A percentile compares a stretch with the other conserved stretches of the same genome.
Evolutionary conservation across 2,797 vertebrate genomes (phyloP).

Genomic region (Enteromius argenteus): DNA sequence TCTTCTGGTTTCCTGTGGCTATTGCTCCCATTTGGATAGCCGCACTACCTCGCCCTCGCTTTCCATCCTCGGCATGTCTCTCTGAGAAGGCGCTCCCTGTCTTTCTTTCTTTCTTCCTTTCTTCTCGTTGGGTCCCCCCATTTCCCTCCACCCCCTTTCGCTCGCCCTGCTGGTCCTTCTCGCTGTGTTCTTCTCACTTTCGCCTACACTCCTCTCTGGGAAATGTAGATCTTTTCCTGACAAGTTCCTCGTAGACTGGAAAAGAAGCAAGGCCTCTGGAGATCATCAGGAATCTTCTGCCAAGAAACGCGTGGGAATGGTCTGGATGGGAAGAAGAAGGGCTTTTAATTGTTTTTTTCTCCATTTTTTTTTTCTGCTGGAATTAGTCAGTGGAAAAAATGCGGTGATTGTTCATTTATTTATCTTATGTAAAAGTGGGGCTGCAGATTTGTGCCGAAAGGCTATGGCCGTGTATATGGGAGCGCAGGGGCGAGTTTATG

Average conservation of each 20-base stretch:
- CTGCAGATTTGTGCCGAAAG: conserved; percentile 71
- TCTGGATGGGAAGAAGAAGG: conserved; percentile 89
- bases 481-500: conserved; percentile 47
- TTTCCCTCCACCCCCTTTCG: neutral
- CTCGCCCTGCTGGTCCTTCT: conserved; percentile 75
- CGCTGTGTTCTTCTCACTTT: conserved; percentile 78
- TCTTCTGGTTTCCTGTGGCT: conserved; percentile 53
- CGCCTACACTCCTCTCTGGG: conserved; percentile 88
- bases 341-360: conserved; percentile 87
- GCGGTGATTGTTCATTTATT: conserved; percentile 80
- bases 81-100: conserved; percentile 36
- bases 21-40: conserved; percentile 55
- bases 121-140: conserved; percentile 62
- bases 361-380: conserved; percentile 63
- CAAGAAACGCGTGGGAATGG: conserved; percentile 99
- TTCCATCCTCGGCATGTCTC: conserved; percentile 8
- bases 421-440: conserved; percentile 71
- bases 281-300: conserved; percentile 91
- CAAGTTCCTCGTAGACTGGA: conserved; percentile 94
- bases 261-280: conserved; percentile 95
- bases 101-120: conserved; percentile 68
- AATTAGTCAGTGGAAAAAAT: conserved; percentile 85
- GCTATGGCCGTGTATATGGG: conserved; percentile 49
- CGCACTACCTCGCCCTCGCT: conserved; percentile 25
- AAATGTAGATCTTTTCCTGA: conserved; percentile 97